Evolutionary conservation across 1,140 invertebrate species (phyloP).

Genomic region (Trichomalopsis sarcophagae): DNA sequence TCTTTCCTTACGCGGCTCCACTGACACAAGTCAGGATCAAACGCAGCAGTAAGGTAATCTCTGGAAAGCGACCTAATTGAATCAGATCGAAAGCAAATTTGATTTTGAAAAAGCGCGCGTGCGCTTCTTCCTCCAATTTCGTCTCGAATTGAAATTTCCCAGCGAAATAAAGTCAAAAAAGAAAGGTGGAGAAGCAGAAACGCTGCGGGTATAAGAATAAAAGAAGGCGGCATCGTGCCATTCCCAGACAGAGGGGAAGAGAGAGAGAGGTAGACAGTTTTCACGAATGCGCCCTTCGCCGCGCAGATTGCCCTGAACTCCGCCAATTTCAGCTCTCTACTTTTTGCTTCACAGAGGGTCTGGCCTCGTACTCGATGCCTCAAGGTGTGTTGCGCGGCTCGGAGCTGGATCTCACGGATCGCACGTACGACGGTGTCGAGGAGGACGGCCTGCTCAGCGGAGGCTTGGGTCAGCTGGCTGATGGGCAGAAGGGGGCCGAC

Average conservation of each 20-base stretch:
- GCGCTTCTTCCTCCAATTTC: neutral
- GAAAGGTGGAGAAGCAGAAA: neutral
- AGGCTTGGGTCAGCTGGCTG: slow-evolving; percentile 94
- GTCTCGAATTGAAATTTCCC: slow-evolving; percentile 13
- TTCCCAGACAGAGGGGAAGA: neutral
- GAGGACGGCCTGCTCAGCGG: slow-evolving; percentile 80
- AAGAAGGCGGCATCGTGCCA: neutral
- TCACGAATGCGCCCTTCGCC: neutral
- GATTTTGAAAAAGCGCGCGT: neutral
- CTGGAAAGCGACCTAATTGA: neutral
- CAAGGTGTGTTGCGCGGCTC: slow-evolving; percentile 84
- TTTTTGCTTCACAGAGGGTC: slow-evolving; percentile 79
- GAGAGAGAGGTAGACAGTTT: neutral
- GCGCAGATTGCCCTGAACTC: neutral
- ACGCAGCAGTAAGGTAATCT: neutral
- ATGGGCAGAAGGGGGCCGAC: slow-evolving; percentile 87
- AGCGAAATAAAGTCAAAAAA: neutral
- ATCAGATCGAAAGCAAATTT: slow-evolving; percentile 8
- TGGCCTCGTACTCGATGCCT: slow-evolving; percentile 87
- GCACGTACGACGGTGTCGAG: slow-evolving; percentile 86
- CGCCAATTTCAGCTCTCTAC: neutral
- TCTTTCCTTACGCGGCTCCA: neutral
- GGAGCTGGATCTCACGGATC: slow-evolving; percentile 85
- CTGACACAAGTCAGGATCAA: neutral
- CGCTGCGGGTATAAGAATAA: no score